Evolutionary conservation across 1,140 invertebrate genomes (phyloP), one percentile per base, ranked within the genome.

Genomic region (Pseudomyrmex dendroicus): DNA sequence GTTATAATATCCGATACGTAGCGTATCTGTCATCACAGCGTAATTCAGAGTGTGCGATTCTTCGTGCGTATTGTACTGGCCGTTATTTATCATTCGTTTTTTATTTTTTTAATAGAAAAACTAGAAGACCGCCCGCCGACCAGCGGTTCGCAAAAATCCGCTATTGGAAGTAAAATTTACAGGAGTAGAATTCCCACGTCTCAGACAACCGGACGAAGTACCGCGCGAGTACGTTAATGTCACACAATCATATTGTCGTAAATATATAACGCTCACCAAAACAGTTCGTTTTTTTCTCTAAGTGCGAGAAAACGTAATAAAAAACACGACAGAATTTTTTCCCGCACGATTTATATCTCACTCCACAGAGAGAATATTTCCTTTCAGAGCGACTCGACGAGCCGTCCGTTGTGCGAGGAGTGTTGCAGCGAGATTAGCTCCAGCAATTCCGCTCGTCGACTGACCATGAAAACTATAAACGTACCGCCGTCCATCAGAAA

Each of bases 121-220:
- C 1, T 12, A 46, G 84, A 52, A 25, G 85, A 83, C 54, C 13
- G 78, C 2, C 35, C 64, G 2, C n/a, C 74, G 13, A n/a, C 44
- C 22, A 68, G 25, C 25, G 17, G 25, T 15, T 25, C 22, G 1
- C 72, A 25, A 44, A 89, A 82, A 63, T 64, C 25, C 17, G 62
- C 83, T 13, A 66, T 52, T 13, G 83, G 63, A 17, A 62, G 10
- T 15, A 86, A 61, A 56, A 17, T 17, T 20, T 82, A 56, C 1
- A 89, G 48, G n/a, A 88, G 61, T 46, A 86, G 15, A 78, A 78
- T 67, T 20, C 74, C 84, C 25, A 64, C 62, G 8, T 76, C 22
- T n/a, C 68, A 64, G 35, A 35, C 35, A 12, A 52, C 64, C 3
- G 80, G 57, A n/a, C 68, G 62, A 54, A 52, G 25, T 59, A 56